A percentile compares a stretch with the other conserved stretches of the same genome.
These are phyloP conservation scores for Lycocerus yunnanus DNA, from an alignment of 2,888 invertebrate species.

Conservation along the genomic window DNA sequence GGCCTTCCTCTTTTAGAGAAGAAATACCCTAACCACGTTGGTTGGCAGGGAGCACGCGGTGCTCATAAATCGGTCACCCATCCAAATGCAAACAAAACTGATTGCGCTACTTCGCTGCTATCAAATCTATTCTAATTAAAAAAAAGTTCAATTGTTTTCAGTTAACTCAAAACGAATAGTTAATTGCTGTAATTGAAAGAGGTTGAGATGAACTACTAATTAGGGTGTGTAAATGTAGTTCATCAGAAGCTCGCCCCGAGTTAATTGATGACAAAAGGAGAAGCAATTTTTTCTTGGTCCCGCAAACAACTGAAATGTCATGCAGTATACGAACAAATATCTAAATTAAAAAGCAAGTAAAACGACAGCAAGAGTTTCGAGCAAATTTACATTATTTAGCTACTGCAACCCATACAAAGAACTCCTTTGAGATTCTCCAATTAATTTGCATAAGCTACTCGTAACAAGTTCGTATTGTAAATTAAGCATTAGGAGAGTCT, in stretches of 20 bases:
- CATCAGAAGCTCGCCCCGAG: not conserved
- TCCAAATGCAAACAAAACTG: no score
- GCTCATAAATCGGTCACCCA: no score
- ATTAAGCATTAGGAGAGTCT: not conserved
- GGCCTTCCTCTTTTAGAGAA: no score
- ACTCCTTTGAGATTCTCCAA: not conserved
- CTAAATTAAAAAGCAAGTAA: not conserved
- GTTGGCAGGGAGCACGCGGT: no score
- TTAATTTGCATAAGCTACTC: not conserved
- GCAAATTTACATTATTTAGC: not conserved
- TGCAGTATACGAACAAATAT: not conserved
- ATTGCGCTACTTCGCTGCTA: no score
- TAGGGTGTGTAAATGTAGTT: not conserved
- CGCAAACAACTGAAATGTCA: not conserved
- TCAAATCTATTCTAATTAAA: no score
- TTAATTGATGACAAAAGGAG: not conserved
- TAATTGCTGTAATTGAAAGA: no score
- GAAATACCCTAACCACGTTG: no score
- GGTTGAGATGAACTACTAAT: no score
- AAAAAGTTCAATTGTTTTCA: no score
- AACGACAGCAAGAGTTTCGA: not conserved
- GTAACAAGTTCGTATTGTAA: not conserved
- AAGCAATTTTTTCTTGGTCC: no score
- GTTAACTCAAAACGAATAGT: no score
- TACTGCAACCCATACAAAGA: not conserved